Conservation (phyloP, 2,113 vertebrate species). For the Cricetomys ansorgei region DNA sequence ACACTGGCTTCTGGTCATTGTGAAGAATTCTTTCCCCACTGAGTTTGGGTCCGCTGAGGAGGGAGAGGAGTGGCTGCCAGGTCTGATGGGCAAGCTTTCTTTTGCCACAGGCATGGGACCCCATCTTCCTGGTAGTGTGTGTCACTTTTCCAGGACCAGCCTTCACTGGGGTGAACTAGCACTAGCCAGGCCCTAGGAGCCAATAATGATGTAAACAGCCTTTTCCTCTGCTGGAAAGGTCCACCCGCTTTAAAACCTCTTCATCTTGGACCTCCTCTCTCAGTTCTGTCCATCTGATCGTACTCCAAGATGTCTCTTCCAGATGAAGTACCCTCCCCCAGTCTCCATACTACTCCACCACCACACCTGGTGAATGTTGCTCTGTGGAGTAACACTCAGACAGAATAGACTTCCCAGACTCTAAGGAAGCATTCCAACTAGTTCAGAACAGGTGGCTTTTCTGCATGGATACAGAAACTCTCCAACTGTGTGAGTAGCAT, state of each 20-base stretch:
- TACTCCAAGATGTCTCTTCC: not conserved
- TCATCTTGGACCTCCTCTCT: not conserved
- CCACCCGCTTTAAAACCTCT: not conserved
- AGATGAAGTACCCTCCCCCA: not conserved
- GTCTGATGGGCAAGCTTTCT: not conserved
- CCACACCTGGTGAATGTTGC: not conserved
- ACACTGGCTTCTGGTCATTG: not conserved
- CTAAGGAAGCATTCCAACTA: not conserved
- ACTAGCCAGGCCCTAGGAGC: not conserved
- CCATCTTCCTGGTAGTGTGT: not conserved
- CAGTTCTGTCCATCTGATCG: not conserved
- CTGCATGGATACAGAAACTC: not conserved
- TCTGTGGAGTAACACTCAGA: not conserved
- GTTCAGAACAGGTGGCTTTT: not conserved
- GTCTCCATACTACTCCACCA: not conserved
- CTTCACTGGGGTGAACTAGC: not conserved
- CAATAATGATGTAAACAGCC: too few relatives aligned
- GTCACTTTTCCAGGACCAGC: not conserved
- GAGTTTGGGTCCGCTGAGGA: not conserved
- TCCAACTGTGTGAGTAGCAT: not conserved
- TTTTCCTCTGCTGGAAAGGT: not conserved
- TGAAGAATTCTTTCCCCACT: constrained; percentile 26
- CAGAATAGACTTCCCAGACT: not conserved
- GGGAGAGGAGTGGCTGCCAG: not conserved
- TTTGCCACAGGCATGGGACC: not conserved